These are phyloP conservation scores for Temnopleurus reevesii DNA, from an alignment of 53 echinoderm and acorn worm genomes.

Conservation along the genomic window DNA sequence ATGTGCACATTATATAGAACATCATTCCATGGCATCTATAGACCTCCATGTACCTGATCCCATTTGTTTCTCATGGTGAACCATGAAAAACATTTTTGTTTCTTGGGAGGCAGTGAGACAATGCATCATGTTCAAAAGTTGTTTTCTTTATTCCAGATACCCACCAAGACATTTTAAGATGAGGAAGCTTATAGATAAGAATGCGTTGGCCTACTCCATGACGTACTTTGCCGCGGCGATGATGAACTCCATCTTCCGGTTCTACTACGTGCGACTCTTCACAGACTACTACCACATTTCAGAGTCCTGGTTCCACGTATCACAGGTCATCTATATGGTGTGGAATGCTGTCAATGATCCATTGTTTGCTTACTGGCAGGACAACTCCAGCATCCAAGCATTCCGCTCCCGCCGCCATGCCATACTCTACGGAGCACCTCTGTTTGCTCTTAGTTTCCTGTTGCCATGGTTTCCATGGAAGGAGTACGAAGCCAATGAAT, in stretches of 20 bases:
- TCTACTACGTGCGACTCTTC: conserved; percentile 95
- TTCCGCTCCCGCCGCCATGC: conserved; percentile 82
- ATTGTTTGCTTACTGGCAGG: conserved; percentile 96
- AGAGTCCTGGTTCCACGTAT: conserved; percentile 83
- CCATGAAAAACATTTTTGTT: no score
- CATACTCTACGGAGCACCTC: conserved; percentile 90
- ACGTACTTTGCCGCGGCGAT: conserved; percentile 71
- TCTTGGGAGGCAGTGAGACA: no score
- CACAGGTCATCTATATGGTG: conserved; percentile 84
- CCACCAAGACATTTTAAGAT: no score
- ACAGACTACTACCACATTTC: conserved; percentile 84
- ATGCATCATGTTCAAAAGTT: no score
- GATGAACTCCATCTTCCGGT: conserved; percentile 81
- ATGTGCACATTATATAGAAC: no score
- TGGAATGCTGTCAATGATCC: conserved; percentile 99
- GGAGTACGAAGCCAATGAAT: conserved; percentile 63
- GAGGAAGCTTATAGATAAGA: conserved; percentile 58
- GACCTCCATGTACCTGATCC: no score
- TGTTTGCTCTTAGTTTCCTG: conserved; percentile 85
- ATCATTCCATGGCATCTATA: no score
- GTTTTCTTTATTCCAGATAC: no score
- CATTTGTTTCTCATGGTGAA: no score
- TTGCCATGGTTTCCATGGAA: conserved; percentile 98
- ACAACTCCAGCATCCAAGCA: conserved; percentile 76
- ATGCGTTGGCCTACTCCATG: conserved; percentile 77